A percentile compares a stretch with the other conserved stretches of the same genome.
Conservation (phyloP, 2,797 vertebrate species). For the Peromyscus nudipes region DNA sequence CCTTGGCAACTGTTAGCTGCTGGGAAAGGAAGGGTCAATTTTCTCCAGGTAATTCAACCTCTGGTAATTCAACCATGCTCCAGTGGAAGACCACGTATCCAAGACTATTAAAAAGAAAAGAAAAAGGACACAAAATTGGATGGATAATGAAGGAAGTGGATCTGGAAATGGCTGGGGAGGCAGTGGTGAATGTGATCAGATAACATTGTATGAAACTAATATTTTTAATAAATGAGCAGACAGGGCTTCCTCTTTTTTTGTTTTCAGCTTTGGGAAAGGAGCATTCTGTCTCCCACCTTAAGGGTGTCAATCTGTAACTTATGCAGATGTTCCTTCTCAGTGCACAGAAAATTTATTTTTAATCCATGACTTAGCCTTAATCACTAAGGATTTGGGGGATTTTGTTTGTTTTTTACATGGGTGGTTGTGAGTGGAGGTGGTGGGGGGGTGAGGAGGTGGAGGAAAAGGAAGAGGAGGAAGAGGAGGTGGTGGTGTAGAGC, state of each 20-base stretch:
- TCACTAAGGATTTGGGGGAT: background rate
- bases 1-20: background rate
- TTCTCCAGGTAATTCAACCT: background rate
- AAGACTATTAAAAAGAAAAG: background rate
- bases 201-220: background rate
- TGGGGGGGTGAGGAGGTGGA: too few relatives aligned
- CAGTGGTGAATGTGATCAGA: too few relatives aligned
- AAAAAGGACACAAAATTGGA: background rate
- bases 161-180: background rate
- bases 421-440: background rate
- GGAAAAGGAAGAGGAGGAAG: too few relatives aligned
- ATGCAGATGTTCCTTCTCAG: background rate
- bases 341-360: background rate
- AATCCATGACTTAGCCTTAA: background rate
- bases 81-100: background rate
- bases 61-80: background rate
- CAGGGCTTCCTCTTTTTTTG: background rate
- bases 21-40: background rate
- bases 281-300: background rate
- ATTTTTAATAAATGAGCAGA: background rate
- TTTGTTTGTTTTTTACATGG: background rate
- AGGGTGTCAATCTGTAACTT: background rate
- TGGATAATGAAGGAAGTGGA: background rate
- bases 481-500: background rate
- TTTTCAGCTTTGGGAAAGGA: background rate